Conservation (phyloP, 2,888 invertebrate genomes). For the Agriopis leucophaearia region DNA sequence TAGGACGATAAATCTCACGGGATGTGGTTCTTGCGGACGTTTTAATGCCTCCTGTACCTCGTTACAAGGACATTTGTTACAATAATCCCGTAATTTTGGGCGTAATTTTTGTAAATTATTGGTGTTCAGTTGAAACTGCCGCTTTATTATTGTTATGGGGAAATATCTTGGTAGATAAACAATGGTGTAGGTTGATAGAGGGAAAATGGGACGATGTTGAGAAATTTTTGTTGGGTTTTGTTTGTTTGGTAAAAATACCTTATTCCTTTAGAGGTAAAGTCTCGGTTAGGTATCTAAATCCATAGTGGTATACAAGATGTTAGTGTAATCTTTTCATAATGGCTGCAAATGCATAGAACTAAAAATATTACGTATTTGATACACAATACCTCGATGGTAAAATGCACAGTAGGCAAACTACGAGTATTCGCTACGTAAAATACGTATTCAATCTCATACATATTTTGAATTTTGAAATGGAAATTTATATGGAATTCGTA, state of each 20-base stretch:
- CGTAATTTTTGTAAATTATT: slow-evolving; percentile 56
- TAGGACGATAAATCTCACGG: slow-evolving; percentile 53
- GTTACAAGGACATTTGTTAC: slow-evolving; percentile 60
- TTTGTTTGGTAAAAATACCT: background rate
- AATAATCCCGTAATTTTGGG: slow-evolving; percentile 62
- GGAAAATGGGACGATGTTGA: background rate
- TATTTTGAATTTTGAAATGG: too few relatives aligned
- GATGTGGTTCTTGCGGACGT: slow-evolving; percentile 54
- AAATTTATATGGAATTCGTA: too few relatives aligned
- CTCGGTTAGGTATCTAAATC: too few relatives aligned
- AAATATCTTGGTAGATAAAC: slow-evolving; percentile 17
- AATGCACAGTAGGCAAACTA: too few relatives aligned
- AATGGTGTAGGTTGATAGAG: slow-evolving; percentile 1
- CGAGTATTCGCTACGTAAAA: too few relatives aligned
- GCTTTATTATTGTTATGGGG: slow-evolving; percentile 11
- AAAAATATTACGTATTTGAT: too few relatives aligned
- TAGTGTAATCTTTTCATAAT: too few relatives aligned
- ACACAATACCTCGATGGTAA: too few relatives aligned
- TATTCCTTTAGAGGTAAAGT: too few relatives aligned
- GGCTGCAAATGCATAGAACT: too few relatives aligned
- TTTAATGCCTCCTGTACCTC: slow-evolving; percentile 59
- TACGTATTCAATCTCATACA: too few relatives aligned
- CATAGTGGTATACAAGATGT: too few relatives aligned
- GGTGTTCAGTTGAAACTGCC: slow-evolving; percentile 33
- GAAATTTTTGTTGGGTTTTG: background rate